phyloP scores from a whole-genome alignment of 2,797 vertebrate genomes.

The Macrochelys suwanniensis region DNA sequence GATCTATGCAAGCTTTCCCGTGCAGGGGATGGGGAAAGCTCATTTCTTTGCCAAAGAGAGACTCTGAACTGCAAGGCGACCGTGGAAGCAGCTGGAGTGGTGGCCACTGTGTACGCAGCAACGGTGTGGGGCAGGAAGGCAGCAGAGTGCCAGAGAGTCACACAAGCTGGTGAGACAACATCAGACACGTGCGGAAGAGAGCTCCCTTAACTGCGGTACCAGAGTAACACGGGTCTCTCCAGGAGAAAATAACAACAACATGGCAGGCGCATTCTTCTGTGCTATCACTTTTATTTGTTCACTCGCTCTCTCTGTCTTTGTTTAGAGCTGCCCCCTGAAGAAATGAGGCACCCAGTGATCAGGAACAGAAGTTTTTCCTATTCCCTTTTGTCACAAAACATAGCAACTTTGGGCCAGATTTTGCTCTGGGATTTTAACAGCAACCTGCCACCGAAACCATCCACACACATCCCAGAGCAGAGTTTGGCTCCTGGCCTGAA shows the following conservation, averaged over 20 bases:
- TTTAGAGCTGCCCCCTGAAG: neutral
- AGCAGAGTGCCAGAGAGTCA: neutral
- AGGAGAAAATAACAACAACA: neutral
- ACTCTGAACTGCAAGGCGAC: neutral
- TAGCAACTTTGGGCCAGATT: neutral
- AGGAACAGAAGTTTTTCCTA: neutral
- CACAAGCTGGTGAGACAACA: neutral
- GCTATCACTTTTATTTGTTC: neutral
- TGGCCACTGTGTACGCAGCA: neutral
- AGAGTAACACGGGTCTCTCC: neutral
- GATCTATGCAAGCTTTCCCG: neutral
- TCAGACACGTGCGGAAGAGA: neutral
- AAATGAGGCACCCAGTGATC: rapidly evolving
- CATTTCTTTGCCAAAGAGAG: neutral
- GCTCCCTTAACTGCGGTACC: neutral
- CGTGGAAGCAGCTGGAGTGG: neutral
- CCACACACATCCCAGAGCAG: neutral
- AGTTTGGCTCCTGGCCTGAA: neutral
- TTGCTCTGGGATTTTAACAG: neutral
- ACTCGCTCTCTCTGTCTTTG: neutral
- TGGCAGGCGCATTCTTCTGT: neutral
- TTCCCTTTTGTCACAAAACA: neutral
- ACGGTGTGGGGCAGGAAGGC: neutral
- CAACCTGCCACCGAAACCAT: neutral
- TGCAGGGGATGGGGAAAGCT: neutral